A percentile compares a stretch with the other conserved stretches of the same genome.
phyloP scores from a whole-genome alignment of 2,888 invertebrate genomes.

The Trachelus troglodyta region DNA sequence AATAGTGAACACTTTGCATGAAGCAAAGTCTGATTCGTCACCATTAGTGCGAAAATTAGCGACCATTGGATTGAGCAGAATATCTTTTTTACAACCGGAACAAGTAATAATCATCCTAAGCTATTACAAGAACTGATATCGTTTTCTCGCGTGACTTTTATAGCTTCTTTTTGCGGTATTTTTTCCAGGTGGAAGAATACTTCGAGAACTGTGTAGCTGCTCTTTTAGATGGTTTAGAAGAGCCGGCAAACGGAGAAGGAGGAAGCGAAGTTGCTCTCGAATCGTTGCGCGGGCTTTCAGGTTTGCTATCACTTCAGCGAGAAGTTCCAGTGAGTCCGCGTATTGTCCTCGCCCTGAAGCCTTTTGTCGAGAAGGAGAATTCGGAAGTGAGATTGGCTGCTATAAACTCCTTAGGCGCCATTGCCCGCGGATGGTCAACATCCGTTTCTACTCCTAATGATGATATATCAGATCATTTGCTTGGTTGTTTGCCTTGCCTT shows the following conservation, averaged over 20 bases:
- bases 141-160: background rate
- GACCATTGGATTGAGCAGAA: conserved; percentile 52
- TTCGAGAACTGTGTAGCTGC: conserved; percentile 53
- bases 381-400: conserved; percentile 56
- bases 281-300: conserved; percentile 52
- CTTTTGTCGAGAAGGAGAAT: conserved; percentile 59
- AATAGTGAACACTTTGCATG: conserved; percentile 53
- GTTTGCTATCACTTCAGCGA: conserved; percentile 47
- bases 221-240: conserved; percentile 56
- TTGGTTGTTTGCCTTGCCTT: conserved; percentile 56
- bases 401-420: conserved; percentile 49
- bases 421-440: conserved; percentile 48
- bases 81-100: conserved; percentile 48
- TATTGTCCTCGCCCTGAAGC: conserved; percentile 55
- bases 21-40: conserved; percentile 56
- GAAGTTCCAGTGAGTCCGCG: conserved; percentile 52
- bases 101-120: conserved; percentile 28
- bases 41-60: conserved; percentile 55
- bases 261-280: conserved; percentile 55
- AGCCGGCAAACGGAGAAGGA: conserved; percentile 48
- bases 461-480: conserved; percentile 50
- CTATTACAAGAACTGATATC: background rate
- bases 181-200: conserved; percentile 50
- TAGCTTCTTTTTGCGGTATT: background rate
- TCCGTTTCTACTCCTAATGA: conserved; percentile 37